Conservation (phyloP, 2,888 invertebrate species). For the Heliothis peltigera region DNA sequence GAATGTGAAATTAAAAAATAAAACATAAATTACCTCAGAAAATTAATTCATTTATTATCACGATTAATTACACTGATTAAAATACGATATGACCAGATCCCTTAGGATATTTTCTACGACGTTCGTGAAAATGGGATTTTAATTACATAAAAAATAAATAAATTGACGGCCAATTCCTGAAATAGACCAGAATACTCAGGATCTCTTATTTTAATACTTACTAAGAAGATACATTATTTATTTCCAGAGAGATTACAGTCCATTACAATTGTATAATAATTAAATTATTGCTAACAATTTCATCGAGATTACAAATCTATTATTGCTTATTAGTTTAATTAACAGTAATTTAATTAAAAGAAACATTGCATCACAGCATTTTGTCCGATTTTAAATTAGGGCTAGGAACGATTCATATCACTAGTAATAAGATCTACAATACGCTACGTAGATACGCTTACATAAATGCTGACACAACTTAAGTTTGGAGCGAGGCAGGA, state of each 20-base stretch:
- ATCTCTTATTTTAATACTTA: slow-evolving; percentile 37
- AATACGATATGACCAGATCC: slow-evolving; percentile 59
- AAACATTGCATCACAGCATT: slow-evolving; percentile 69
- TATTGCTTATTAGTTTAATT: slow-evolving; percentile 55
- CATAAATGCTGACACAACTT: slow-evolving; percentile 57
- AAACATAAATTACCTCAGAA: slow-evolving; percentile 26
- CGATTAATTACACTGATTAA: slow-evolving; percentile 52
- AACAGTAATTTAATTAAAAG: slow-evolving; percentile 55
- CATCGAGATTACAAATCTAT: slow-evolving; percentile 41
- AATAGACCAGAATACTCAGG: slow-evolving; percentile 35
- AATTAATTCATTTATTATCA: slow-evolving; percentile 54
- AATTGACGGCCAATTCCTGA: slow-evolving; percentile 23
- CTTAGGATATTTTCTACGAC: slow-evolving; percentile 26
- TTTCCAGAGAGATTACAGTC: slow-evolving; percentile 50
- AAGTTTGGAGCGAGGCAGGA: slow-evolving; percentile 47
- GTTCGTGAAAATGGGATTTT: slow-evolving; percentile 31
- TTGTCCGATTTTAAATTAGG: slow-evolving; percentile 65
- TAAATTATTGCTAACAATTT: slow-evolving; percentile 56
- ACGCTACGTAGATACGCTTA: slow-evolving; percentile 44
- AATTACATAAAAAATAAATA: slow-evolving; percentile 38
- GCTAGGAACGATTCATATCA: slow-evolving; percentile 74
- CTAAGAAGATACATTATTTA: slow-evolving; percentile 41
- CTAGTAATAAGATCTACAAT: slow-evolving; percentile 51
- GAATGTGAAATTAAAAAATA: slow-evolving; percentile 3
- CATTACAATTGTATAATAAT: slow-evolving; percentile 39